A percentile compares a stretch with the other conserved stretches of the same genome.
Evolutionary conservation across 1,140 invertebrate species (phyloP).

Genomic region (Drosophila obscura): DNA sequence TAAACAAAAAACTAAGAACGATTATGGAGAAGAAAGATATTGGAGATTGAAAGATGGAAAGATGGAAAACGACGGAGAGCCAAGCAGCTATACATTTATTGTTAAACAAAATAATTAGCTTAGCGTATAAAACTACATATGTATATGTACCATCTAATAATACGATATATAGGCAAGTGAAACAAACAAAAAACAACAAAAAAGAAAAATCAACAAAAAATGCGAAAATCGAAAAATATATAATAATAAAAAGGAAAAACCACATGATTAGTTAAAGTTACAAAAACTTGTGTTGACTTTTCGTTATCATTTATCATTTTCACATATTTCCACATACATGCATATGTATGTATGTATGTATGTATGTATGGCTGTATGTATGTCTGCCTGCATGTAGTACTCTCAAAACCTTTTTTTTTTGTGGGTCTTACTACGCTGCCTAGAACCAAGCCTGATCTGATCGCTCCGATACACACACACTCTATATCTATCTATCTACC

Average conservation of each 20-base stretch:
- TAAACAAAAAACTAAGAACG: conserved; percentile 27
- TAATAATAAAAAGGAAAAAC: conserved; percentile 52
- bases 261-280: conserved; percentile 70
- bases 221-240: conserved; percentile 60
- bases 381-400: background rate
- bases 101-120: conserved; percentile 79
- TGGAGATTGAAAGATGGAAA: conserved; percentile 12
- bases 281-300: conserved; percentile 55
- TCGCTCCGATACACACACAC: too few species aligned
- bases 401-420: too few species aligned
- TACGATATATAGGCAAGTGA: conserved; percentile 63
- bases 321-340: background rate
- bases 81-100: conserved; percentile 78
- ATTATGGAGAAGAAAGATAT: conserved; percentile 5
- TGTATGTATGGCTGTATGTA: background rate
- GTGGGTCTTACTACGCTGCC: background rate
- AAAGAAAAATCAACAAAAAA: conserved; percentile 34
- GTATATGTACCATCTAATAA: conserved; percentile 77
- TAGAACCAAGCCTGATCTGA: conserved; percentile 1
- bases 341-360: too few species aligned
- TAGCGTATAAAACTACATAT: conserved; percentile 79
- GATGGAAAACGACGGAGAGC: conserved; percentile 36
- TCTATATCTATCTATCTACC: background rate
- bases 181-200: conserved; percentile 41
- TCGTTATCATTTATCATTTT: conserved; percentile 24